Conservation (phyloP, 2,113 vertebrate species). For the Ciconia boyciana region DNA sequence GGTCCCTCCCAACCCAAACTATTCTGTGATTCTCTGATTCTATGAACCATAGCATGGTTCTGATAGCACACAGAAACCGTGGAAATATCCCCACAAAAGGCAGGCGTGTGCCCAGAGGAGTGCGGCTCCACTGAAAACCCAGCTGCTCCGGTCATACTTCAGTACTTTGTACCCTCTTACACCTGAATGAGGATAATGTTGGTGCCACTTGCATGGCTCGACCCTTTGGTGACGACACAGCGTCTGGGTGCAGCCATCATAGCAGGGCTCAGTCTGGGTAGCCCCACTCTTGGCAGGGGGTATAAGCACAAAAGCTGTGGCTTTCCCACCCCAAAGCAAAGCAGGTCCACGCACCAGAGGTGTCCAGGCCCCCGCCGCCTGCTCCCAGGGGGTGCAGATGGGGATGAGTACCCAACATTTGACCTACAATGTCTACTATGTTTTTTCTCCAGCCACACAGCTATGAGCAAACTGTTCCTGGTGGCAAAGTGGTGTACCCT, state of each 20-base stretch:
- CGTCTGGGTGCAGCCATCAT: rapidly evolving
- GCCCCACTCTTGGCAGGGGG: no score
- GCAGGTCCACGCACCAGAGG: background rate
- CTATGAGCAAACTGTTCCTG: background rate
- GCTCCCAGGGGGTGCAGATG: background rate
- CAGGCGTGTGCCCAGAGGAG: background rate
- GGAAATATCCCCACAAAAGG: background rate
- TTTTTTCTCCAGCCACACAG: background rate
- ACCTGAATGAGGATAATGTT: background rate
- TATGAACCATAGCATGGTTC: background rate
- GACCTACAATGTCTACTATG: no score
- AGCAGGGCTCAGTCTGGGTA: background rate
- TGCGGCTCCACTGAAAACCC: background rate
- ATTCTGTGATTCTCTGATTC: background rate
- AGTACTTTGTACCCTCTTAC: background rate
- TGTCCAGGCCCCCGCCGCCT: rapidly evolving
- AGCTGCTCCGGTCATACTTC: background rate
- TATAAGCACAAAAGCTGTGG: background rate
- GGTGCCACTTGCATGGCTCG: rapidly evolving
- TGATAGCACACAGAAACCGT: background rate
- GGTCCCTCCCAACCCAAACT: background rate
- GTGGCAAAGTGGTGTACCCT: background rate
- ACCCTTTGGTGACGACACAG: background rate
- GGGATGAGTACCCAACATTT: background rate
- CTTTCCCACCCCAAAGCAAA: background rate